Percentiles rank a stretch among this genome's conserved stretches.
Conservation (phyloP, 2,113 vertebrate species). For the Cyanoliseus patagonus region DNA sequence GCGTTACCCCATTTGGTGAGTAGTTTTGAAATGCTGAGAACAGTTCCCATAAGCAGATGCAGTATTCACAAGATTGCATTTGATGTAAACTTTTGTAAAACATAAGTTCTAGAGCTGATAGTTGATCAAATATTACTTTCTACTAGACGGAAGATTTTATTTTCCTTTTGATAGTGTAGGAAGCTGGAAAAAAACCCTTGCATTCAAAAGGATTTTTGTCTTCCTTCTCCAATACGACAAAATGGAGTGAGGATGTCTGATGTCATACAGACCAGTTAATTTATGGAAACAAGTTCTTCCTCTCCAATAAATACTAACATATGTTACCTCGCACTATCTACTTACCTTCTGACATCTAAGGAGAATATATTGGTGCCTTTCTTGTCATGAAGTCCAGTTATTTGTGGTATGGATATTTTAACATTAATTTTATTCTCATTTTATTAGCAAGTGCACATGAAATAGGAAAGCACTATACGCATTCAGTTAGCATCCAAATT, state of each 20-base stretch:
- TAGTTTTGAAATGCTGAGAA: background rate
- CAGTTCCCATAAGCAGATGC: background rate
- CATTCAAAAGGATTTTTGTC: background rate
- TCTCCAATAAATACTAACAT: background rate
- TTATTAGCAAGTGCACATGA: background rate
- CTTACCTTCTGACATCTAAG: background rate
- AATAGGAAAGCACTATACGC: background rate
- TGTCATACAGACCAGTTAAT: background rate
- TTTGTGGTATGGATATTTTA: background rate
- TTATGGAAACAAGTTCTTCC: background rate
- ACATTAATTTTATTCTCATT: background rate
- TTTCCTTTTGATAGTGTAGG: background rate
- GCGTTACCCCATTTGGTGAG: background rate
- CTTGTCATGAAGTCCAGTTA: background rate
- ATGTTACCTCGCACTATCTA: background rate
- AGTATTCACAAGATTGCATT: background rate
- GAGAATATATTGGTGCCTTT: background rate
- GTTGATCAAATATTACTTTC: background rate
- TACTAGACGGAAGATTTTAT: background rate
- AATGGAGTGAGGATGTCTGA: background rate
- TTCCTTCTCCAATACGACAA: background rate
- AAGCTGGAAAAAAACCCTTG: background rate
- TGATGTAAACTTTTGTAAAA: background rate
- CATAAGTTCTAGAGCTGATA: background rate
- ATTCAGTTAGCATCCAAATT: background rate